Conservation (phyloP, 2,888 invertebrate species). For the Nemoura dubitans region DNA sequence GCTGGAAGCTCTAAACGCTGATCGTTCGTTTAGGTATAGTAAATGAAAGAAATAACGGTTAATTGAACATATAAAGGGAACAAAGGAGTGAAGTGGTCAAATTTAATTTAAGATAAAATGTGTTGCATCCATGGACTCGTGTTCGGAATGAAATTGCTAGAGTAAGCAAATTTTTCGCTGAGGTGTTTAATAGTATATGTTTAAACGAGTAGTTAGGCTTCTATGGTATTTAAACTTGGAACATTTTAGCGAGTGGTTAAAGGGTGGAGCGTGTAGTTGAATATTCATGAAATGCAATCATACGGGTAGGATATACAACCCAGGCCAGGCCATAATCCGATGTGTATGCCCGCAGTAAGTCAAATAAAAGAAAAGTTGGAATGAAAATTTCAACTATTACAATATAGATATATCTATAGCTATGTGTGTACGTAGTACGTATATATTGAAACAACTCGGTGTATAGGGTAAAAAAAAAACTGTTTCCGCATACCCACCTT, state of each 20-base stretch:
- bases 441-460: background rate
- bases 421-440: background rate
- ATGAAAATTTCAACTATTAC: background rate
- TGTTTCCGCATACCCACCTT: background rate
- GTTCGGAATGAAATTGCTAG: background rate
- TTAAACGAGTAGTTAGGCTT: constrained; percentile 33
- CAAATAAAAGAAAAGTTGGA: constrained; percentile 12
- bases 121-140: background rate
- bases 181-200: constrained; percentile 37
- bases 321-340: background rate
- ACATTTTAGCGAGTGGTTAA: constrained; percentile 31
- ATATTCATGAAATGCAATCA: constrained; percentile 33
- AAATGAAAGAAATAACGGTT: background rate
- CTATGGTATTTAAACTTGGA: constrained; percentile 38
- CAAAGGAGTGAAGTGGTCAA: background rate
- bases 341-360: background rate
- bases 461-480: background rate
- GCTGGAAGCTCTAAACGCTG: background rate
- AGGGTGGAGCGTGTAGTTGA: constrained; percentile 36
- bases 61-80: background rate
- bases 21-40: background rate
- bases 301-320: background rate
- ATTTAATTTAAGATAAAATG: constrained; percentile 2
- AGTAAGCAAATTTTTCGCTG: constrained; percentile 34
- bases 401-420: background rate